Base-by-base conservation (phyloP, 2,113 vertebrate genomes). In the Geococcyx californianus region DNA sequence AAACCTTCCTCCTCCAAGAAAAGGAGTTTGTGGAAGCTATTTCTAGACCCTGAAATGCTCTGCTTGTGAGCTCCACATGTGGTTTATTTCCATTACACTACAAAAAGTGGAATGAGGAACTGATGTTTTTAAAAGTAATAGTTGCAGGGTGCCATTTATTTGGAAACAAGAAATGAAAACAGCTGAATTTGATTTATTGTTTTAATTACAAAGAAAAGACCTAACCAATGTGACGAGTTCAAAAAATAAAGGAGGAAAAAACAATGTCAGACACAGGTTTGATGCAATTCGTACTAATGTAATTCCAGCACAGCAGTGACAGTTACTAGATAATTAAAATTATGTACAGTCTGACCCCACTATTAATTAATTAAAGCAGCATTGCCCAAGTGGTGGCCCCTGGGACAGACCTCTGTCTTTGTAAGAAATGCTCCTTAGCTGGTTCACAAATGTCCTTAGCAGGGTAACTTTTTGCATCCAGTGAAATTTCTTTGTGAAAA, bases 131-230 rank as follows among this genome's bases (percentile, higher is more conserved):
- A 82, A 83, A 87, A 1, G 1, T 73, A 72, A 64, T 63, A 44
- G 56, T 51, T 92, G 36, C 40, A 69, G 42, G 5, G 10, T 91
- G 51, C 13, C 9, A 8, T 42, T 56, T 70, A 79, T 29, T 33
- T 31, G 2, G 34, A 72, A 74, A 68, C 3, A 44, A 64, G 47
- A 84, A 86, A 92, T 72, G 26, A 86, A 92, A 94, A 62, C 29
- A 90, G 56, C 29, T 74, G 38, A 44, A 84, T 74, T 58, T 70
- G 16, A 93, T 83, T 74, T 75, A 58, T 58, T 38, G 11, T 52
- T 94, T 83, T 77, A 77, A 69, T 88, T 84, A 70, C 31, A 54
- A 94, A 69, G 16, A 58, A 84, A 83, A 90, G 24, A 56, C 6
- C 17, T 78, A 84, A 85, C 14, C 0, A 2, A 66, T 40, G 17